Base-by-base conservation (phyloP, 1,140 invertebrate genomes). In the Drosophila lacertosa region DNA sequence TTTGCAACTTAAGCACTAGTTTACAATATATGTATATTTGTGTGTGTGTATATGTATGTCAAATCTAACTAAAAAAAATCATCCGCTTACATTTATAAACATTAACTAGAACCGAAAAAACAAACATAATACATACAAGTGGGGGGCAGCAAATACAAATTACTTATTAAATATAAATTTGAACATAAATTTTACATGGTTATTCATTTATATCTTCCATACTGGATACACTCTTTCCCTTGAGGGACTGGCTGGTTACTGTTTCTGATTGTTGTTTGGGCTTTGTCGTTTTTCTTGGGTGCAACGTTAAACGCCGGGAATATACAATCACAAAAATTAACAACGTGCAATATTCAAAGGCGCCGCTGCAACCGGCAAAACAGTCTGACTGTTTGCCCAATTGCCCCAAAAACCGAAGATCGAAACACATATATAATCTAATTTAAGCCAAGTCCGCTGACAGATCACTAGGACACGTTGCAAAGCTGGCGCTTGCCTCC, bases 301-400 rank as follows among this genome's bases (percentile, higher is more conserved):
- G 35, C 73, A 81, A 48, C 65, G 44, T 55, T 20, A 6, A 60
- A 84, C 67, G 70, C 53, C 54, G 50, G 9, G 88, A 89, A 89
- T 89, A 89, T 89, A 89, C 86, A 89, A 89, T 89, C 86, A 89
- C 86, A 89, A 89, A 89, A 89, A 89, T 82, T 89, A 89, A 89
- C 86, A 89, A 89, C 86, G 88, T 89, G 86, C 86, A 89, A 89
- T 89, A 89, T 89, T 89, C 88, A 64, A 80, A 48, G 66, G 57
- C 55, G 40, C 54, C 50, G 63, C 44, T 73, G 59, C 53, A 15
- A 40, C 20, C 58, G 50, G 44, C 22, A 44, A 47, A 26, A 57
- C 67, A 65, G 67, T 70, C 67, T 57, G 16, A 65, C 67, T 70
- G 67, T 48, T 44, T 20, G 15, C 3, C 44, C 20, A 1, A 5